Percentiles rank a stretch among this genome's conserved stretches.
Conservation (phyloP, 2,888 invertebrate species). For the Patella ulyssiponensis region DNA sequence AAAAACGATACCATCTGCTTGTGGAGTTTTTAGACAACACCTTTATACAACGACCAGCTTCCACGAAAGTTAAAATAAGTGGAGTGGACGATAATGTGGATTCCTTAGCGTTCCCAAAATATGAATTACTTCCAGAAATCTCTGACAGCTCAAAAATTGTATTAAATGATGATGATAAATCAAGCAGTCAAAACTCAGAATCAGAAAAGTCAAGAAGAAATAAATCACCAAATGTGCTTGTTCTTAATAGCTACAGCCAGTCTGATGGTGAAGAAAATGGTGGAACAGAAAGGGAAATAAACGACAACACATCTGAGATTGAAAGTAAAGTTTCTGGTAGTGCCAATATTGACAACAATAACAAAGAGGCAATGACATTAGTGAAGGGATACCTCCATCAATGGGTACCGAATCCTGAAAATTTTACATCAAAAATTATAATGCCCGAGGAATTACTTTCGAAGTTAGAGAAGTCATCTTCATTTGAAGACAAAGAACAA, state of each 20-base stretch:
- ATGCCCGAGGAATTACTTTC: slow-evolving; percentile 52
- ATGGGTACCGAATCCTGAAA: slow-evolving; percentile 60
- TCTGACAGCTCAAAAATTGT: slow-evolving; percentile 15
- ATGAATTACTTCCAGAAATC: slow-evolving; percentile 59
- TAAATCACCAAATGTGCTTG: slow-evolving; percentile 46
- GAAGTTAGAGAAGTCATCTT: slow-evolving; percentile 45
- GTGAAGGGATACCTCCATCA: slow-evolving; percentile 63
- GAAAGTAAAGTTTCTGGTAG: slow-evolving; percentile 6
- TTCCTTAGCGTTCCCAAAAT: slow-evolving; percentile 49
- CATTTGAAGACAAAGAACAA: slow-evolving; percentile 50
- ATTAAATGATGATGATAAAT: slow-evolving; percentile 16
- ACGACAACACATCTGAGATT: slow-evolving; percentile 23
- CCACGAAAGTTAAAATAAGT: slow-evolving; percentile 54
- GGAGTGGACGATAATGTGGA: slow-evolving; percentile 29
- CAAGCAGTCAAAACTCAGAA: slow-evolving; percentile 14
- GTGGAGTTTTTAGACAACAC: slow-evolving; percentile 68
- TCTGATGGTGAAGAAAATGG: slow-evolving; percentile 33
- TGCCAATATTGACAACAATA: slow-evolving; percentile 41
- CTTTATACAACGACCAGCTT: slow-evolving; percentile 62
- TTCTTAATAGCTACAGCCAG: slow-evolving; percentile 18
- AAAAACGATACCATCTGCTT: slow-evolving; percentile 56
- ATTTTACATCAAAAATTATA: slow-evolving; percentile 48
- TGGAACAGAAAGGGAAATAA: slow-evolving; percentile 38
- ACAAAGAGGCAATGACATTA: slow-evolving; percentile 54
- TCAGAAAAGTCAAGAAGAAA: slow-evolving; percentile 8